Conservation (phyloP, 1,140 invertebrate genomes). For the Elymnias hypermnestra region DNA sequence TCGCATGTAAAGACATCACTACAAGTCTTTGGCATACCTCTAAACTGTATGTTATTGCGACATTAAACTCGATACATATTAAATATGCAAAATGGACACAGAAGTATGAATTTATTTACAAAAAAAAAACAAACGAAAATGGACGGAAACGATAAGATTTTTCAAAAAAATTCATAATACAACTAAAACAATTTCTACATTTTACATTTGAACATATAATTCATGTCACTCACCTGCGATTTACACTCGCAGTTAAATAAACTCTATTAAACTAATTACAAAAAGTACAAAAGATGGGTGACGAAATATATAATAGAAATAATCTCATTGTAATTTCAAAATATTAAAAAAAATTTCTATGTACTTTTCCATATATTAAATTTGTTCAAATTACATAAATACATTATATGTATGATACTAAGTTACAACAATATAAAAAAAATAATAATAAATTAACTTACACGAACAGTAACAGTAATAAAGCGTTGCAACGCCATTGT, state of each 20-base stretch:
- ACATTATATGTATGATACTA: constrained; percentile 24
- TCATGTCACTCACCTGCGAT: background rate
- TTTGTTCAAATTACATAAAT: constrained; percentile 26
- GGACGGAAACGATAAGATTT: constrained; percentile 70
- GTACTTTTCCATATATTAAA: constrained; percentile 25
- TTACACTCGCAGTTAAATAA: constrained; percentile 1
- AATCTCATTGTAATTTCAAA: constrained; percentile 73
- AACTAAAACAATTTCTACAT: constrained; percentile 22
- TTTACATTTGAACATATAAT: constrained; percentile 25
- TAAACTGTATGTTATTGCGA: constrained; percentile 69
- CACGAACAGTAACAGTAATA: constrained; percentile 34
- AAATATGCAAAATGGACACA: constrained; percentile 28
- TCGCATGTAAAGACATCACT: constrained; percentile 45
- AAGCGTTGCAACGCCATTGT: constrained; percentile 36
- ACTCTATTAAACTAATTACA: constrained; percentile 45
- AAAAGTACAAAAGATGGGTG: constrained; percentile 58
- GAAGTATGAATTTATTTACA: constrained; percentile 47
- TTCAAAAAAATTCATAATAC: constrained; percentile 5
- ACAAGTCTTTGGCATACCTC: constrained; percentile 68
- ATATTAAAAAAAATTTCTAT: constrained; percentile 44
- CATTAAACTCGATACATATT: constrained; percentile 26
- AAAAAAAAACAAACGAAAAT: constrained; percentile 49
- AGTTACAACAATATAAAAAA: constrained; percentile 50
- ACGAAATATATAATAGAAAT: no score
- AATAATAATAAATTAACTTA: constrained; percentile 65